These are phyloP conservation scores for Apodemus sylvaticus DNA, from an alignment of 2,113 vertebrate genomes.

Conservation along the genomic window DNA sequence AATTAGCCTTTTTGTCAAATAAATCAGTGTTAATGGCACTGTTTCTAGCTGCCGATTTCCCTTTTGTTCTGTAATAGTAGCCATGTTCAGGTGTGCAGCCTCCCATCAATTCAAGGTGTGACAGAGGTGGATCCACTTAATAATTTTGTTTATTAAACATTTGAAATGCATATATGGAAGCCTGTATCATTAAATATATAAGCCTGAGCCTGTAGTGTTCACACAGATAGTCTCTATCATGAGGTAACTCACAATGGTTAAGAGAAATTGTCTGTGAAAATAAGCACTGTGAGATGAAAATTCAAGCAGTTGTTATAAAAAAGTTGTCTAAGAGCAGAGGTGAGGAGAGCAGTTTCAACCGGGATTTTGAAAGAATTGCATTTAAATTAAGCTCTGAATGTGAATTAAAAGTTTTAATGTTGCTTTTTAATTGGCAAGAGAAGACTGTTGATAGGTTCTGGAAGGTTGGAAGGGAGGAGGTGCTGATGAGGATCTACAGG, in stretches of 20 bases:
- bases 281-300: background rate
- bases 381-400: background rate
- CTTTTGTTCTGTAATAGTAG: background rate
- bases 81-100: background rate
- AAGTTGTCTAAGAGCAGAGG: background rate
- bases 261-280: background rate
- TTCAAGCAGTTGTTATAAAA: background rate
- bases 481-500: background rate
- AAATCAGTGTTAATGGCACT: background rate
- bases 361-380: background rate
- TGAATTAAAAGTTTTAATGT: background rate
- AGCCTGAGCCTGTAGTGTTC: background rate
- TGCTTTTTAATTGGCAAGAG: background rate
- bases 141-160: background rate
- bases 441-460: background rate
- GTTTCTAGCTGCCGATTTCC: background rate
- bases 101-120: background rate
- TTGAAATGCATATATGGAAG: background rate
- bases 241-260: background rate
- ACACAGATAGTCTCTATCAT: background rate
- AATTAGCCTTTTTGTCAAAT: conserved; percentile 5
- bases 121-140: background rate
- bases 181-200: background rate
- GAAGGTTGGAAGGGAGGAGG: background rate
- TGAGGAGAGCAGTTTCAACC: background rate